Base-by-base conservation (phyloP, 2,888 invertebrate species). In the Philonicus albiceps region DNA sequence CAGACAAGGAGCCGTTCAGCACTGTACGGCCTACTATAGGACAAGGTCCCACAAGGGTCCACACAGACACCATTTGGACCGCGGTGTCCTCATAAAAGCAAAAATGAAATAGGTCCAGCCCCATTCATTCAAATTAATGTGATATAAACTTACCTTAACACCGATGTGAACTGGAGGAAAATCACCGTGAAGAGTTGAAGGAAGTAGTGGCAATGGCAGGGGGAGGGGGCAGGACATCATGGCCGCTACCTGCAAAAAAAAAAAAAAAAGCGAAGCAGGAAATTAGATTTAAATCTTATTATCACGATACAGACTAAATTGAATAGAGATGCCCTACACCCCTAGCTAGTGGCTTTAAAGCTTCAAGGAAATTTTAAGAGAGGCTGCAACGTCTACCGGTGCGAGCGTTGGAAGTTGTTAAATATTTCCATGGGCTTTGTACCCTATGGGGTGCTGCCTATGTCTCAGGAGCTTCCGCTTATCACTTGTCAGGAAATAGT, bases 221-320 rank as follows among this genome's bases (percentile, higher is more conserved):
- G 92, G 92, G 90, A 92, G 91, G 91, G 92, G 92, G 92, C 92
- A 92, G 92, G 92, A 92, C 92, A 92, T 92, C 92, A 92, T 92
- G 92, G 92, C 92, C 92, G 92, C 92, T 92, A 92, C 92, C 92
- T 92, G 90, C 22, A 89, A 88, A 53, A 73, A 88, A 89, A 6
- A 1, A 16, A 40, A n/a, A 53, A 88, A 73, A 88, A 89, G 16
- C 7, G 27, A 40, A 78, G 37, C 19, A 43, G 76, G 49, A 43
- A 78, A 19, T 78, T 78, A 78, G 40, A 76, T 37, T 76, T 37
- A 53, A 78, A 78, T 78, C 40, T 40, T 49, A 78, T 78, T 49
- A 78, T 27, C 43, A 78, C 16, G 78, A 27, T 37, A 40, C 40
- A 34, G 40, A 40, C 74, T 74, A 74, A 74, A 74, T 74, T 74